A percentile compares a stretch with the other conserved stretches of the same genome.
Conservation (phyloP, 2,113 vertebrate species). For the Casuarius casuarius region DNA sequence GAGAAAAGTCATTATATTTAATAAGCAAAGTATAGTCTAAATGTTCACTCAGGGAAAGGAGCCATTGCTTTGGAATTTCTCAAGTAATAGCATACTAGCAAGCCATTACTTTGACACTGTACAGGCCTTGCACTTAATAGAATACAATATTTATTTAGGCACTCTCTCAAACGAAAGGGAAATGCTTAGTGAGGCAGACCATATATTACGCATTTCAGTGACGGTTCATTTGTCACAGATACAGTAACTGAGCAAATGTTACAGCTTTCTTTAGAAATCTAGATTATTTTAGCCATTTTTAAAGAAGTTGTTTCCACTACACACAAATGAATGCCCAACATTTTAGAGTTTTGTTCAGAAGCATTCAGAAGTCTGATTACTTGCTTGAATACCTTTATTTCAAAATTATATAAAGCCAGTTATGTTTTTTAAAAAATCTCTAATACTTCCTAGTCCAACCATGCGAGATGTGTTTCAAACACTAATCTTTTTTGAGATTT, state of each 20-base stretch:
- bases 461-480: neutral
- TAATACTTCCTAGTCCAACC: neutral
- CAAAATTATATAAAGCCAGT: neutral
- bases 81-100: neutral
- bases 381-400: neutral
- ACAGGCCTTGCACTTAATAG: conserved; percentile 12
- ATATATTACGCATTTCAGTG: neutral
- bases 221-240: neutral
- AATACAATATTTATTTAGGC: conserved; percentile 20
- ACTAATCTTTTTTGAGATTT: neutral
- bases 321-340: neutral
- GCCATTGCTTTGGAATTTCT: neutral
- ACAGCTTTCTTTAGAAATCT: neutral
- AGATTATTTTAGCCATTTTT: neutral
- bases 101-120: conserved; percentile 1
- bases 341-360: neutral
- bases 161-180: conserved; percentile 1
- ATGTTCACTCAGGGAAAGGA: neutral
- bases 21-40: neutral
- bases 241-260: neutral
- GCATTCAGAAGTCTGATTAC: neutral
- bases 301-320: neutral
- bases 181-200: neutral
- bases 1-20: neutral
- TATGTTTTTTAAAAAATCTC: neutral